Base-by-base conservation (phyloP, 2,888 invertebrate species). In the Aproaerema taeniolella region DNA sequence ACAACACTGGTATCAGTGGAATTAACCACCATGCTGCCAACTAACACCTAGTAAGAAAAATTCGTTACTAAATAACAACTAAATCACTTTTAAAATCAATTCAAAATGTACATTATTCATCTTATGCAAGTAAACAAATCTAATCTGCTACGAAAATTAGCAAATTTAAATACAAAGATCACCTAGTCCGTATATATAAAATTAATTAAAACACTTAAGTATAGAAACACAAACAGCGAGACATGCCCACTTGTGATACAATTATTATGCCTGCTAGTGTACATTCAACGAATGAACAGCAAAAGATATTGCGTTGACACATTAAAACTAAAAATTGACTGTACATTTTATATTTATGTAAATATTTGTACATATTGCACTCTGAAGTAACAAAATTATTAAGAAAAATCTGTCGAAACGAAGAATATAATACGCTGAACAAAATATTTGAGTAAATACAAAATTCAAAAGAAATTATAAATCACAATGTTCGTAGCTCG, bases 361-460 rank as follows among this genome's bases (percentile, higher is more conserved):
- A 89, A 89, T 89, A 90, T 90, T 90, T 90, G 90, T 90, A 90
- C 90, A 90, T 90, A 90, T 90, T 90, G 90, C 90, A 90, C 90
- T 89, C 89, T 88, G 85, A 86, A 85, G 77, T 83, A 83, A 86
- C 82, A 80, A 85, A 70, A 77, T 75, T 73, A 73, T 78, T 80
- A 74, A 75, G 71, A 75, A 72, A 76, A 65, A 74, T 75, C 65
- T 75, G 74, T 78, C 74, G 68, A 79, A 79, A 77, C 72, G 75
- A 77, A 81, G 67, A 75, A 71, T 71, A 74, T 68, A n/a, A 75
- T 72, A 74, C 70, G 74, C 64, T 65, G 77, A 75, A 78, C 74
- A 63, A 67, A 54, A 69, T 69, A 72, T 70, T 54, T 72, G 66
- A 67, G 72, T 75, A 72, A 77, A 79, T 72, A 80, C 73, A 72